phyloP scores from a whole-genome alignment of 2,888 invertebrate species.

The Dermolepida albohirtum region DNA sequence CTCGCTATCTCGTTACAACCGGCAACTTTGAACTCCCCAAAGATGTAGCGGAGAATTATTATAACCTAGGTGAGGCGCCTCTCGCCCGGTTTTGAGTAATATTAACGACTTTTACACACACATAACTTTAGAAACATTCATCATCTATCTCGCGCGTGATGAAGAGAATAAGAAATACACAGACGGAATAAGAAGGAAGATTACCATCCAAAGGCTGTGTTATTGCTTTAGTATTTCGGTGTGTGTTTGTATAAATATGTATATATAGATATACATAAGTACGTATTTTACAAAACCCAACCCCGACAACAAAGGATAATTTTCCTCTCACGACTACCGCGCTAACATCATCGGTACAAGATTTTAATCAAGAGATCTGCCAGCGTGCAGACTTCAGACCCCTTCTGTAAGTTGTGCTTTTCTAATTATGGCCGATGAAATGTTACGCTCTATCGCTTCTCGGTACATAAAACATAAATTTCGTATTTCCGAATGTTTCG shows the following conservation, averaged over 20 bases:
- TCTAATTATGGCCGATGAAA: slow-evolving; percentile 52
- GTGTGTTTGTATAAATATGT: too few relatives aligned
- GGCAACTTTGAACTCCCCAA: slow-evolving; percentile 63
- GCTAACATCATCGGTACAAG: slow-evolving; percentile 41
- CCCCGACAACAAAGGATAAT: slow-evolving; percentile 56
- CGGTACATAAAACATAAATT: slow-evolving; percentile 47
- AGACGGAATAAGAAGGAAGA: too few relatives aligned
- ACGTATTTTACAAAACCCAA: slow-evolving; percentile 42
- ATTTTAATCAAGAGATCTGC: slow-evolving; percentile 56
- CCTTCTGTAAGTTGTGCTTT: slow-evolving; percentile 23
- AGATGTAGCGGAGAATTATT: slow-evolving; percentile 62
- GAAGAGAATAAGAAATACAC: neutral
- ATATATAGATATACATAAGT: too few relatives aligned
- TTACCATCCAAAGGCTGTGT: too few relatives aligned
- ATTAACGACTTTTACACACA: slow-evolving; percentile 65
- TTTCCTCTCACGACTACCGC: slow-evolving; percentile 50
- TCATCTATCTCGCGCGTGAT: slow-evolving; percentile 54
- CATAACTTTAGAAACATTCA: slow-evolving; percentile 64
- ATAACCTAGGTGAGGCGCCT: slow-evolving; percentile 62
- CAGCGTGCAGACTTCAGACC: slow-evolving; percentile 48
- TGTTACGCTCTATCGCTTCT: slow-evolving; percentile 50
- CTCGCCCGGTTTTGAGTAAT: slow-evolving; percentile 62
- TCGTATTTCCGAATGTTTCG: slow-evolving; percentile 37
- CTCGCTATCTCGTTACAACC: slow-evolving; percentile 61
- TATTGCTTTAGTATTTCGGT: too few relatives aligned